Evolutionary conservation across 2,888 invertebrate species (phyloP).

Genomic region (Lepidochrysops patricia): DNA sequence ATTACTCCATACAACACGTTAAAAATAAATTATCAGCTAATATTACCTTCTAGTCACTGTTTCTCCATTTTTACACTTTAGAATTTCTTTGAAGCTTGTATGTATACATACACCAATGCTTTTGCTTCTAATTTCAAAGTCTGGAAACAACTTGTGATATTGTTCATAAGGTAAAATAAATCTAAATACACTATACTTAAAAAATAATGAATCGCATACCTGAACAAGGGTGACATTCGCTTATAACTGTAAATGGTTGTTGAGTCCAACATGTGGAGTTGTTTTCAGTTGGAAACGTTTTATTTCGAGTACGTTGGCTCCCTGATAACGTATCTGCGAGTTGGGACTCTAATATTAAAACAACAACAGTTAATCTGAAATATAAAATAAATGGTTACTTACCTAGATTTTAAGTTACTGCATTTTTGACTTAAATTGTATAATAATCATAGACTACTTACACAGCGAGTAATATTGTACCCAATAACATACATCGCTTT

Average conservation of each 20-base stretch:
- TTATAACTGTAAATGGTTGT: conserved; percentile 81
- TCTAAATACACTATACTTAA: background rate
- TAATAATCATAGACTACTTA: conserved; percentile 55
- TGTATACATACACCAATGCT: conserved; percentile 88
- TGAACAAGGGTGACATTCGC: conserved; percentile 90
- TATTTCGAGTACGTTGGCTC: conserved; percentile 75
- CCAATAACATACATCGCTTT: conserved; percentile 87
- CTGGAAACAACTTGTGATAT: too few relatives aligned
- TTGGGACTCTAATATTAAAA: conserved; percentile 87
- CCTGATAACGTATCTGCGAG: conserved; percentile 68
- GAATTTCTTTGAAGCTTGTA: conserved; percentile 87
- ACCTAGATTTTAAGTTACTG: background rate
- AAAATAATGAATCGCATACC: conserved; percentile 69
- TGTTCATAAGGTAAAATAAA: too few relatives aligned
- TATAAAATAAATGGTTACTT: conserved; percentile 13
- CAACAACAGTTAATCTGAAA: conserved; percentile 85
- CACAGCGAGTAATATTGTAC: conserved; percentile 83
- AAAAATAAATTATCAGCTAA: too few relatives aligned
- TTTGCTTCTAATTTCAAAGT: conserved; percentile 87
- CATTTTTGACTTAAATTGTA: background rate
- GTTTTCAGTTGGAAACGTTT: conserved; percentile 81
- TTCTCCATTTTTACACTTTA: conserved; percentile 87
- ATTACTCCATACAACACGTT: background rate
- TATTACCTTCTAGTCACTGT: conserved; percentile 83
- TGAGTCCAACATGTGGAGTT: conserved; percentile 85